Evolutionary conservation across 2,797 vertebrate genomes (phyloP).

Genomic region (Mormyrops boulengeri): DNA sequence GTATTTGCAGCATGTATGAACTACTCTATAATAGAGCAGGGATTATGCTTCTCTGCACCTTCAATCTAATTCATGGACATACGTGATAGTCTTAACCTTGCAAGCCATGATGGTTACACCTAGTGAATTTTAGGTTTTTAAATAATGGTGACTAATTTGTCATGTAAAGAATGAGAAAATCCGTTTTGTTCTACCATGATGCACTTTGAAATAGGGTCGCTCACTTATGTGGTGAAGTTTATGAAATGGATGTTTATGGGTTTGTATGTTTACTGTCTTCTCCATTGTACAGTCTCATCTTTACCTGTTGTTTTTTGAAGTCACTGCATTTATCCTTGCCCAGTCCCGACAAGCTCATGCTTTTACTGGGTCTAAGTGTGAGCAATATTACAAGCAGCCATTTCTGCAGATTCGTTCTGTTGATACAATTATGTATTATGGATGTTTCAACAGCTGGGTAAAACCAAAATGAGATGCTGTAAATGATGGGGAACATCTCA

Average conservation of each 20-base stretch:
- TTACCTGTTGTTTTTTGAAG: background rate
- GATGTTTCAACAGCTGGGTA: slow-evolving; percentile 45
- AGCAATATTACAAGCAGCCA: background rate
- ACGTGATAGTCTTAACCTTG: background rate
- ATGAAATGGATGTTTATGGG: background rate
- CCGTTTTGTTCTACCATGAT: background rate
- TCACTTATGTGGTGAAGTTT: background rate
- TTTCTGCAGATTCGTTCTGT: slow-evolving; percentile 19
- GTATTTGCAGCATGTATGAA: slow-evolving; percentile 9
- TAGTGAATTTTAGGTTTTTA: background rate
- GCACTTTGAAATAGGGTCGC: background rate
- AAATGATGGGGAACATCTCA: background rate
- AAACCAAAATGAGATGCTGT: slow-evolving; percentile 38
- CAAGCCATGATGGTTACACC: background rate
- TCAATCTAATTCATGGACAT: background rate
- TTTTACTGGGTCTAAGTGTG: background rate
- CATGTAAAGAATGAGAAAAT: slow-evolving; percentile 2
- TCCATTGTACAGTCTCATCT: background rate
- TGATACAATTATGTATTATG: slow-evolving; percentile 38
- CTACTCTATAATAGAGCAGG: slow-evolving; percentile 13
- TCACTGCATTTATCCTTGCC: background rate
- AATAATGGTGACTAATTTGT: background rate
- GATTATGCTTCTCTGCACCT: background rate
- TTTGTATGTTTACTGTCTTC: background rate
- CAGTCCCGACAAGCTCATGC: background rate